Base-by-base conservation (phyloP, 2,888 invertebrate genomes). In the Argynnis bischoffii region DNA sequence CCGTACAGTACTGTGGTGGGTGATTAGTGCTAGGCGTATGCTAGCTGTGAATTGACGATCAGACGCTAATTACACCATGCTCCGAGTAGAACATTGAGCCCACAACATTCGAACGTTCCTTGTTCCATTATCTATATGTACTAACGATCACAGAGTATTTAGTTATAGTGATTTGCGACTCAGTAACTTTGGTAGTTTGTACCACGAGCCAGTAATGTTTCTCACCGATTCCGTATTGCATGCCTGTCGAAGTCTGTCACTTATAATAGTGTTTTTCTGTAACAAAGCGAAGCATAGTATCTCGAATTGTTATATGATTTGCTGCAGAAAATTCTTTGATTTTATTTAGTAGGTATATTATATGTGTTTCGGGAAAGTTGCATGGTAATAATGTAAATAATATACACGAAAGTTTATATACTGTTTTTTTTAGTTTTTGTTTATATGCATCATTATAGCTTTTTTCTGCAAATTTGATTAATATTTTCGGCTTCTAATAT, bases 51-150 rank as follows among this genome's bases (percentile, higher is more conserved):
- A 80, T 83, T 82, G 81, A 84, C 77, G 80, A 81, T 82, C 82
- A 79, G 80, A 83, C 79, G 87, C 88, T 88, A 85, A 84, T 82
- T 78, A 76, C 78, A 83, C 88, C 85, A 88, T 87, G 89, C 89
- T 88, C 86, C 82, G 81, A 81, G 87, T 91, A 90, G 89, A 90
- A 91, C 90, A 86, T 87, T 90, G 89, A 90, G 89, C 88, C 90
- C 91, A 88, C 90, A 88, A 88, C 78, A 72, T 75, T 60, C 72
- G 61, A 71, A 69, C 35, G 63, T 69, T 77, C 78, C 77, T 81
- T 81, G 82, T 81, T n/a, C n/a, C 81, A 76, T 77, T 35, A 35
- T 76, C 55, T 70, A 66, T 80, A 72, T 81, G 78, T 82, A 89
- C 88, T 88, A 89, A 90, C 87, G 83, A 80, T 82, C 87, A 89